Evolutionary conservation across 2,888 invertebrate species (phyloP).

Genomic region (Luperina testacea): DNA sequence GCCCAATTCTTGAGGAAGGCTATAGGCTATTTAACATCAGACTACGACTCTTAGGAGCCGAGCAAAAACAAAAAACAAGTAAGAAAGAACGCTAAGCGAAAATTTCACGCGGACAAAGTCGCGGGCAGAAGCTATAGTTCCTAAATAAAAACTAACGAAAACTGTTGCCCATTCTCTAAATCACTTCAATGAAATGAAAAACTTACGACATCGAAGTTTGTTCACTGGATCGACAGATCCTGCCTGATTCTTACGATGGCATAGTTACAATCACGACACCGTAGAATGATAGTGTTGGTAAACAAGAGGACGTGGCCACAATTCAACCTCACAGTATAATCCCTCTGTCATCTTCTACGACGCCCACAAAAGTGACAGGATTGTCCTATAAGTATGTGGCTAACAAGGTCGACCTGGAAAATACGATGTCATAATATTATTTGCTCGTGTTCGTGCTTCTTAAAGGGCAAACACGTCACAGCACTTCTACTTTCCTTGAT

Average conservation of each 20-base stretch:
- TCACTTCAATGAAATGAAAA: neutral
- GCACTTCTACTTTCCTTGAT: slow-evolving; percentile 36
- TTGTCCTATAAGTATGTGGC: slow-evolving; percentile 29
- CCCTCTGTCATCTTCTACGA: slow-evolving; percentile 24
- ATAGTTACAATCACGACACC: neutral
- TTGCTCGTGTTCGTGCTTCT: slow-evolving; percentile 7
- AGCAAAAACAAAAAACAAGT: too few species aligned
- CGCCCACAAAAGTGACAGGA: slow-evolving; percentile 39
- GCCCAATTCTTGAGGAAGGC: too few species aligned
- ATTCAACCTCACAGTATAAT: slow-evolving; percentile 21
- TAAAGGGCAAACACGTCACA: slow-evolving; percentile 46
- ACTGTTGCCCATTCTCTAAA: neutral
- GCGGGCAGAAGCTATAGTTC: neutral
- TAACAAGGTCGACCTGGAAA: slow-evolving; percentile 42
- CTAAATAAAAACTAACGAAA: neutral
- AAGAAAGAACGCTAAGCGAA: too few species aligned
- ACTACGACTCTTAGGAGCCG: too few species aligned
- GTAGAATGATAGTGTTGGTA: slow-evolving; percentile 37
- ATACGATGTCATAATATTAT: slow-evolving; percentile 31
- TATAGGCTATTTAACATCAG: too few species aligned
- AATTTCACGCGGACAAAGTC: too few species aligned
- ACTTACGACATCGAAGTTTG: neutral
- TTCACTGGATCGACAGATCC: neutral
- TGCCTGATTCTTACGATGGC: neutral
- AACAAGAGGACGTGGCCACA: slow-evolving; percentile 28